Percentiles rank a stretch among this genome's conserved stretches.
These are phyloP conservation scores for Trichogramma dendrolimi DNA, from an alignment of 2,888 invertebrate genomes.

Conservation along the genomic window DNA sequence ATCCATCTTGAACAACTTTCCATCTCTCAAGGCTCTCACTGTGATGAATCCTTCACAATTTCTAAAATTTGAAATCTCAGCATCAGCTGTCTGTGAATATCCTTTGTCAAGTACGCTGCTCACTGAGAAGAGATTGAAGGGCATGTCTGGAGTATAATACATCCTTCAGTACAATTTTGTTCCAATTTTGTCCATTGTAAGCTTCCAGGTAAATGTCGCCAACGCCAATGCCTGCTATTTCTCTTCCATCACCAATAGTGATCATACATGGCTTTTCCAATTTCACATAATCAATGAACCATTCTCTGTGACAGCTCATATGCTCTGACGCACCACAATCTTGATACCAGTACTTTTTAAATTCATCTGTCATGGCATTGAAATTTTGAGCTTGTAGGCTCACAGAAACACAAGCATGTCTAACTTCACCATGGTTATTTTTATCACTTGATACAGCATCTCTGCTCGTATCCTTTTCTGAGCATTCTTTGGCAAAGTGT, in stretches of 20 bases:
- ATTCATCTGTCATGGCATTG: constrained; percentile 19
- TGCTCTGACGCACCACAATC: constrained; percentile 38
- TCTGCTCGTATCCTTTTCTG: constrained; percentile 26
- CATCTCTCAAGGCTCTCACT: constrained; percentile 28
- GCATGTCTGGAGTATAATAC: too few relatives aligned
- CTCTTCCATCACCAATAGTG: constrained; percentile 31
- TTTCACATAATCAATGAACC: constrained; percentile 30
- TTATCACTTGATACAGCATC: constrained; percentile 8
- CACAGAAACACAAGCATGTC: constrained; percentile 29
- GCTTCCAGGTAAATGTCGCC: constrained; percentile 35
- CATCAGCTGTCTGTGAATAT: constrained; percentile 32
- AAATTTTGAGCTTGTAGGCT: constrained; percentile 28
- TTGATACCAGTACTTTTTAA: constrained; percentile 31
- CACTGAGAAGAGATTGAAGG: constrained; percentile 37
- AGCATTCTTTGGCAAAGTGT: constrained; percentile 35
- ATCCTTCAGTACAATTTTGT: constrained; percentile 28
- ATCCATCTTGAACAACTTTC: constrained; percentile 31
- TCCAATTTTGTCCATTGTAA: constrained; percentile 33
- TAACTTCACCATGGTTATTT: constrained; percentile 20
- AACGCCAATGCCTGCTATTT: constrained; percentile 33
- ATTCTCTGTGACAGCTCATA: constrained; percentile 34
- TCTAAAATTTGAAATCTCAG: constrained; percentile 29
- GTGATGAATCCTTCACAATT: constrained; percentile 25
- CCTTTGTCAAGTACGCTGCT: constrained; percentile 34
- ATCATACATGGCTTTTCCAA: constrained; percentile 25